A percentile compares a stretch with the other conserved stretches of the same genome.
phyloP scores from a whole-genome alignment of 2,113 vertebrate genomes.

The Prionailurus viverrinus region DNA sequence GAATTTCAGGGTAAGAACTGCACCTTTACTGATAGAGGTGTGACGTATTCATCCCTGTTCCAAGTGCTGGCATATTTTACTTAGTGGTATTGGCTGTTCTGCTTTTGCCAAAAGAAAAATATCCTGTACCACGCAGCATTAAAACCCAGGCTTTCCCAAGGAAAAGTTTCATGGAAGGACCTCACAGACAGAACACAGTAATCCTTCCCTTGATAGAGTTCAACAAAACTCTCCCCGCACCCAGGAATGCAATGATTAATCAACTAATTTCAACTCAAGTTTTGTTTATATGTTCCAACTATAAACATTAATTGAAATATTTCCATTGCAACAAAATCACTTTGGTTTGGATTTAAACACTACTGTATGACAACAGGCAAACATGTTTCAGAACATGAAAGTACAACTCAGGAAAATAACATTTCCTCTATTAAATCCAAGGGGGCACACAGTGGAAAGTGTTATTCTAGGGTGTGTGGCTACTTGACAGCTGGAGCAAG shows the following conservation, averaged over 20 bases:
- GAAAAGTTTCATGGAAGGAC: slow-evolving; percentile 28
- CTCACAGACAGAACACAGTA: slow-evolving; percentile 63
- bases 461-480: neutral
- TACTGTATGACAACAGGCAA: slow-evolving; percentile 21
- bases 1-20: neutral
- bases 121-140: neutral
- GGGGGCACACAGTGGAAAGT: neutral
- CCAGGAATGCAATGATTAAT: slow-evolving; percentile 64
- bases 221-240: slow-evolving; percentile 44
- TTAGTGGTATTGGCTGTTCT: neutral
- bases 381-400: slow-evolving; percentile 44
- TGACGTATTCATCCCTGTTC: neutral
- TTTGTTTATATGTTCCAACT: slow-evolving; percentile 56
- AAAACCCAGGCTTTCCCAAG: slow-evolving; percentile 58
- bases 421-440: neutral
- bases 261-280: slow-evolving; percentile 37
- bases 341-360: slow-evolving; percentile 50
- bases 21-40: neutral
- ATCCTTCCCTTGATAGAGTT: slow-evolving; percentile 29
- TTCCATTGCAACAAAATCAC: slow-evolving; percentile 65
- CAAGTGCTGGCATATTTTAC: slow-evolving; percentile 16
- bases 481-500: neutral
- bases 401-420: slow-evolving; percentile 36
- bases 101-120: slow-evolving; percentile 66
- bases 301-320: slow-evolving; percentile 68